A percentile compares a stretch with the other conserved stretches of the same genome.
phyloP scores from a whole-genome alignment of 2,113 vertebrate genomes.

The Marmota monax region DNA sequence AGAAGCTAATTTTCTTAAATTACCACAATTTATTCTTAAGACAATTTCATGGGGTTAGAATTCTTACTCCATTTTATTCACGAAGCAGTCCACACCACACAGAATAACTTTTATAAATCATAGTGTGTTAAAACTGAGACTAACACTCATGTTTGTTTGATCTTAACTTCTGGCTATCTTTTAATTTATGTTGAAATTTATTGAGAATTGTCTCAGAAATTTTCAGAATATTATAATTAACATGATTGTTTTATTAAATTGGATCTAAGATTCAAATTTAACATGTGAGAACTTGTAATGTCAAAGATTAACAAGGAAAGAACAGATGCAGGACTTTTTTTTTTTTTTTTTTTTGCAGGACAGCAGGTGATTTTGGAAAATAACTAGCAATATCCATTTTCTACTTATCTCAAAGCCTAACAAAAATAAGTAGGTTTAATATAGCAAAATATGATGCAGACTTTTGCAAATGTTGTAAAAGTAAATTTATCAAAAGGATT shows the following conservation, averaged over 20 bases:
- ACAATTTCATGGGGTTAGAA: neutral
- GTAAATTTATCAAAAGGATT: neutral
- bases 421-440: neutral
- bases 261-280: neutral
- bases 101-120: neutral
- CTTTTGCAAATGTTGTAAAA: neutral
- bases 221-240: neutral
- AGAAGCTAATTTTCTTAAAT: neutral
- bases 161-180: neutral
- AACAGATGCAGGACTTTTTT: neutral
- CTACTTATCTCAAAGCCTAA: neutral
- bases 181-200: neutral
- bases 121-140: neutral
- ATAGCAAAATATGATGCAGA: neutral
- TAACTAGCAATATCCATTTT: neutral
- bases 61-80: neutral
- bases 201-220: neutral
- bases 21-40: neutral
- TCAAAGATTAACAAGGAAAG: neutral
- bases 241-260: neutral
- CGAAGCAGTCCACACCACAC: rapidly evolving
- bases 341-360: neutral
- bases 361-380: neutral
- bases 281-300: neutral
- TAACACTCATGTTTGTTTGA: neutral